phyloP scores from a whole-genome alignment of 2,113 vertebrate species.

The Ardeotis arabs region DNA sequence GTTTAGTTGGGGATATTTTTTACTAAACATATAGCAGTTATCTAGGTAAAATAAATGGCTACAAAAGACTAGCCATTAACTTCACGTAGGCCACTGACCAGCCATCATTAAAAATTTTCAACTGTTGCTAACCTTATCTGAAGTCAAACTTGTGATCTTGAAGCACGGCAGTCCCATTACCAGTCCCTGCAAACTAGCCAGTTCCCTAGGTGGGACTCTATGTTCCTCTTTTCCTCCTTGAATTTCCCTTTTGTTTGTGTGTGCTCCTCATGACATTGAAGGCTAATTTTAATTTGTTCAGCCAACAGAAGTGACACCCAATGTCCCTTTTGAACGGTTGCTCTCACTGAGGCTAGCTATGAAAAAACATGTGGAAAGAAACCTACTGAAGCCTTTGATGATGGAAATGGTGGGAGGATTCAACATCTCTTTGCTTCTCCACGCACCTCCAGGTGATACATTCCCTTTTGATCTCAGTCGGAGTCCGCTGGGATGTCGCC shows the following conservation, averaged over 20 bases:
- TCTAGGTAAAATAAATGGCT: neutral
- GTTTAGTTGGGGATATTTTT: neutral
- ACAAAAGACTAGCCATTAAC: neutral
- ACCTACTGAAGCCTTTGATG: neutral
- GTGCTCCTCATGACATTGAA: neutral
- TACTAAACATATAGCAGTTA: neutral
- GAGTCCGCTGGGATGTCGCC: neutral
- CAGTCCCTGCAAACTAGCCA: neutral
- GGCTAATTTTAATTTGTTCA: neutral
- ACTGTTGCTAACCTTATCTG: neutral
- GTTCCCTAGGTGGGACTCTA: neutral
- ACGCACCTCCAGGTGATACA: neutral
- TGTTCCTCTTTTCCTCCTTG: neutral
- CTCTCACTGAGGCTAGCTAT: neutral
- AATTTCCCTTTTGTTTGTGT: neutral
- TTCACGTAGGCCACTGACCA: neutral
- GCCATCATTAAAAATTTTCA: neutral
- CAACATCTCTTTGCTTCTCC: neutral
- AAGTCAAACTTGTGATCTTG: neutral
- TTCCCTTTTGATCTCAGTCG: neutral
- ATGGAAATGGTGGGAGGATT: neutral
- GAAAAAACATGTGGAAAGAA: neutral
- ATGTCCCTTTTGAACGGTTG: neutral
- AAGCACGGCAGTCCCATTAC: neutral
- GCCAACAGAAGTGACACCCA: neutral